Evolutionary conservation across 2,113 vertebrate species (phyloP).

Genomic region (Podarcis cretensis): DNA sequence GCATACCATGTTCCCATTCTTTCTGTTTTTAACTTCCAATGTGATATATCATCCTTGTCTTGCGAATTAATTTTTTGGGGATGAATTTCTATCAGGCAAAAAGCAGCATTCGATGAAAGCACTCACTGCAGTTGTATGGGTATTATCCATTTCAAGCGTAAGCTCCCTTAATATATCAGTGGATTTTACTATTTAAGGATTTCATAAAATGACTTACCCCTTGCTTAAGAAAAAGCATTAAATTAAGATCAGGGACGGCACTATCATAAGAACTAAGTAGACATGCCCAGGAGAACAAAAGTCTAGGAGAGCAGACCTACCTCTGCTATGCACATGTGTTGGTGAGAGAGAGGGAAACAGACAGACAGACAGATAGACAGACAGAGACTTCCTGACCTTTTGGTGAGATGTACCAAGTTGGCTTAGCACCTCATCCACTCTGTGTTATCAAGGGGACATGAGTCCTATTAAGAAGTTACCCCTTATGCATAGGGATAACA

Average conservation of each 20-base stretch:
- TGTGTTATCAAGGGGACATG: neutral
- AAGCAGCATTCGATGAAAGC: neutral
- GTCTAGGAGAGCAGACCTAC: neutral
- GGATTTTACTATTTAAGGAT: neutral
- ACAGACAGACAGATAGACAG: neutral
- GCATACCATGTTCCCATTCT: neutral
- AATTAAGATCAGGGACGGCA: neutral
- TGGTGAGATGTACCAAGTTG: neutral
- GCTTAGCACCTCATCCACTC: neutral
- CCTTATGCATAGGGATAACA: too few relatives aligned
- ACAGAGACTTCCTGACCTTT: neutral
- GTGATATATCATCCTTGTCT: neutral
- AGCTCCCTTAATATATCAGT: neutral
- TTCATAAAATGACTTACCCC: neutral
- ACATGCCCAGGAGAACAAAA: neutral
- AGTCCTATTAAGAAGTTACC: too few relatives aligned
- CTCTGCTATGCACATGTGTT: neutral
- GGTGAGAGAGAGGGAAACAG: neutral
- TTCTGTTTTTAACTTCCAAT: neutral
- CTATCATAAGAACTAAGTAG: neutral
- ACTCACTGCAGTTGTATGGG: neutral
- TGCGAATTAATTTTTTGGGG: neutral
- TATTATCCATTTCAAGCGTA: neutral
- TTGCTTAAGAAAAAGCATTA: neutral
- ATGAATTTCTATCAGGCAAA: neutral